Base-by-base conservation (phyloP, 2,797 vertebrate species). In the Rhinoraja longicauda region DNA sequence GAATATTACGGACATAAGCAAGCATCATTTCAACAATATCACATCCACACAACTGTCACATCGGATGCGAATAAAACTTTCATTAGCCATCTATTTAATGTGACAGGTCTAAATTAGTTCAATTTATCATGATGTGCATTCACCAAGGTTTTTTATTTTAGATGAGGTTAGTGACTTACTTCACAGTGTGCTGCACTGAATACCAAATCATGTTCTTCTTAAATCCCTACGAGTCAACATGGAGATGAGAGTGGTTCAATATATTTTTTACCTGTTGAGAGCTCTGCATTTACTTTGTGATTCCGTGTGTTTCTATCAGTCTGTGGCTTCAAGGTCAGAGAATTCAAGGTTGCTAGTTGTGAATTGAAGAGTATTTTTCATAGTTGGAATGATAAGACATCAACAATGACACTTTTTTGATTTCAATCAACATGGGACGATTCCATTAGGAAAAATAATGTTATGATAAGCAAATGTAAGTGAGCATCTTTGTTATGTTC, bases 71-170 rank as follows among this genome's bases (percentile, higher is more conserved):
- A 67, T 88, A 88, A 67, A 88, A 88, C 59, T 88, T 88, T 39
- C 84, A 88, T 67, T 88, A 67, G 62, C 88, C 84, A 88, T 67
- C 84, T 32, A 17, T 88, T 88, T 88, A 88, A 88, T 67, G 84
- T 32, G 62, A 88, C 84, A 88, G 59, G 15, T n/a, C n/a, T 36
- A 88, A 88, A 88, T 88, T 88, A 88, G 62, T 88, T 67, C 84
- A 67, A 88, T 88, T 67, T 88, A 67, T 88, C 84, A 88, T 67
- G 62, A 88, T 88, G 62, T 88, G 36, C 84, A 64, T 88, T 88
- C 59, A 88, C 62, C 62, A 19, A 67, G 62, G 84, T n/a, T 88
- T 73, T 82, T 67, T 84, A n/a, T 67, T 67, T 32, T 67, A 67
- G n/a, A 88, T 88, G n/a, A 64, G 84, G n/a, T 88, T 8, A 32